Conservation (phyloP, 37 sponge, comb jelly and placozoan genomes). For the Hexactinellida sp. region DNA sequence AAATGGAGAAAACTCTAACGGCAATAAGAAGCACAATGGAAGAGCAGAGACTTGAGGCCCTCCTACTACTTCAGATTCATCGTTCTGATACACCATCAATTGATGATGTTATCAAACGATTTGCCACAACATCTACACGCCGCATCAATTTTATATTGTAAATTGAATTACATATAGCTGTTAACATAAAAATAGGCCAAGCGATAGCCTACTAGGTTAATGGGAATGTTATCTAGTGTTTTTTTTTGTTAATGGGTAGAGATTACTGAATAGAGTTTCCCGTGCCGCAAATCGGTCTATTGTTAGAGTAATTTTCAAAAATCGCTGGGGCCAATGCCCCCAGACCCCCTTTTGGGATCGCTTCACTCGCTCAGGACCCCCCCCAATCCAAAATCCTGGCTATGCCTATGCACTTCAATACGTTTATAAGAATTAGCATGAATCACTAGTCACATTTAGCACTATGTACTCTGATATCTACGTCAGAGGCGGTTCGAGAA, state of each 20-base stretch:
- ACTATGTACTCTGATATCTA: too few species aligned
- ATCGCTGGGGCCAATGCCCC: neutral
- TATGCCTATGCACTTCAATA: too few species aligned
- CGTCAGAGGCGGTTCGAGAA: too few species aligned
- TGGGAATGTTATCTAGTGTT: neutral
- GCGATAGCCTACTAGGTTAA: neutral
- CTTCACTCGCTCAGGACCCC: neutral
- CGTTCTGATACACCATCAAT: constrained; percentile 6
- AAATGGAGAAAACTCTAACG: constrained; percentile 20
- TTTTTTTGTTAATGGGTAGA: neutral
- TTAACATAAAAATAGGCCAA: neutral
- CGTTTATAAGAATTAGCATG: too few species aligned
- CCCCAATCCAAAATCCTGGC: constrained; percentile 15
- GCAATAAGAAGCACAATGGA: constrained; percentile 20
- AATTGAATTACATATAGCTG: neutral
- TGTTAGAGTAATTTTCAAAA: neutral
- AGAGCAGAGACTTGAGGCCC: constrained; percentile 13
- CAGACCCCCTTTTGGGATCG: neutral
- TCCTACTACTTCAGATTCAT: constrained; percentile 18
- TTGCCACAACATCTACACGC: constrained; percentile 18
- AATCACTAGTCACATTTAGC: too few species aligned
- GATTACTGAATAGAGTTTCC: neutral
- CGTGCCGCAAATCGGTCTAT: neutral
- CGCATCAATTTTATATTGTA: neutral
- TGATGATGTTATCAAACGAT: constrained; percentile 16